Conservation (phyloP, 2,797 vertebrate genomes). For the Macropus fuliginosus region DNA sequence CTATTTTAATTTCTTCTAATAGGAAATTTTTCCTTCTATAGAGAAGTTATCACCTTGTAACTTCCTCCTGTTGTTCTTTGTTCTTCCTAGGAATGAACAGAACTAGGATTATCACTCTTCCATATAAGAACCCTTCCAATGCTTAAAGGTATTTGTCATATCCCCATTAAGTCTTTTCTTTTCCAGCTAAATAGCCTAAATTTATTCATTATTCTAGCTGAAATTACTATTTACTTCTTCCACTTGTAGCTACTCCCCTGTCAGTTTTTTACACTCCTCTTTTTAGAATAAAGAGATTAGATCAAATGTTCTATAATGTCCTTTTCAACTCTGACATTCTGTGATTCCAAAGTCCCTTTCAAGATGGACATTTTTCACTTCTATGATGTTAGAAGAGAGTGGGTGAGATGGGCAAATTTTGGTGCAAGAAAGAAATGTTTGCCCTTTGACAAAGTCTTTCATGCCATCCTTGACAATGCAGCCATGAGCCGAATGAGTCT, state of each 20-base stretch:
- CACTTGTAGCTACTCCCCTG: not conserved
- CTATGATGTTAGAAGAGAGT: not conserved
- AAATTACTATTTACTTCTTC: not conserved
- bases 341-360: not conserved
- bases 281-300: not conserved
- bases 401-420: not conserved
- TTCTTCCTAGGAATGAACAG: not conserved
- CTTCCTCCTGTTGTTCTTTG: not conserved
- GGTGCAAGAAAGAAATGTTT: not conserved
- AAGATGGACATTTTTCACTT: not conserved
- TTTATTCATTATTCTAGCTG: not conserved
- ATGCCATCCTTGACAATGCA: not conserved
- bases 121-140: not conserved
- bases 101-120: not conserved
- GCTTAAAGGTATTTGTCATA: not conserved
- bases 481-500: not conserved
- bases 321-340: not conserved
- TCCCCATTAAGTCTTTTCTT: not conserved
- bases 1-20: not conserved
- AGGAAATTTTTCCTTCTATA: not conserved
- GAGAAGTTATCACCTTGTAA: not conserved
- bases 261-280: not conserved
- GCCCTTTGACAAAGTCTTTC: not conserved
- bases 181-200: not conserved
- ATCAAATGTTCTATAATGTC: not conserved